Conservation (phyloP, 1,140 invertebrate genomes). For the Formica selysi region DNA sequence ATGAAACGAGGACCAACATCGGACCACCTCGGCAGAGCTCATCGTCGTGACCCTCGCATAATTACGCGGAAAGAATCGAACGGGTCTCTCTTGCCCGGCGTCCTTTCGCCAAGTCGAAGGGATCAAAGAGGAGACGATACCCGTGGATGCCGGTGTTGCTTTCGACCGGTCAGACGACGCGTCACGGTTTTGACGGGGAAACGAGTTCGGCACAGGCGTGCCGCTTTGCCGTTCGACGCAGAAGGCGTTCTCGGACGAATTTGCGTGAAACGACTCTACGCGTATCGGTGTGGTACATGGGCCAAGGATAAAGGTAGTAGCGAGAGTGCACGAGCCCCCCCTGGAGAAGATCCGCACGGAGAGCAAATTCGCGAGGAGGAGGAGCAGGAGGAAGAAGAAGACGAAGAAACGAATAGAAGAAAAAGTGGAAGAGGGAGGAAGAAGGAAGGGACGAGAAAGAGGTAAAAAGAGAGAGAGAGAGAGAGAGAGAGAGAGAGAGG, state of each 20-base stretch:
- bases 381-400: conserved; percentile 25
- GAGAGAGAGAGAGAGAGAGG: neutral
- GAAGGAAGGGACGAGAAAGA: conserved; percentile 1
- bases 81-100: conserved; percentile 44
- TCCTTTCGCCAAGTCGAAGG: conserved; percentile 75
- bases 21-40: conserved; percentile 35
- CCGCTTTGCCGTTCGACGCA: conserved; percentile 44
- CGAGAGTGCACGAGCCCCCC: conserved; percentile 33
- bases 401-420: conserved; percentile 19
- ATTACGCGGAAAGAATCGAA: conserved; percentile 81
- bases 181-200: conserved; percentile 80
- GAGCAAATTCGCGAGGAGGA: conserved; percentile 53
- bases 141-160: conserved; percentile 71
- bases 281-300: conserved; percentile 70
- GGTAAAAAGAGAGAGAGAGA: no score
- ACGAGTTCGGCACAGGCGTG: conserved; percentile 66
- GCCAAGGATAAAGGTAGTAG: conserved; percentile 75
- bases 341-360: conserved; percentile 20
- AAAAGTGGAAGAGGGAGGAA: conserved; percentile 16
- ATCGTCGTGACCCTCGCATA: conserved; percentile 71
- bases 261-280: conserved; percentile 83
- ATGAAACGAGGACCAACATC: conserved; percentile 41
- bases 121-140: conserved; percentile 81
- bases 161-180: conserved; percentile 77
- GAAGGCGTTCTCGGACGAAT: conserved; percentile 79